A percentile compares a stretch with the other conserved stretches of the same genome.
Evolutionary conservation across 2,888 invertebrate species (phyloP).

Genomic region (Agelastica alni): DNA sequence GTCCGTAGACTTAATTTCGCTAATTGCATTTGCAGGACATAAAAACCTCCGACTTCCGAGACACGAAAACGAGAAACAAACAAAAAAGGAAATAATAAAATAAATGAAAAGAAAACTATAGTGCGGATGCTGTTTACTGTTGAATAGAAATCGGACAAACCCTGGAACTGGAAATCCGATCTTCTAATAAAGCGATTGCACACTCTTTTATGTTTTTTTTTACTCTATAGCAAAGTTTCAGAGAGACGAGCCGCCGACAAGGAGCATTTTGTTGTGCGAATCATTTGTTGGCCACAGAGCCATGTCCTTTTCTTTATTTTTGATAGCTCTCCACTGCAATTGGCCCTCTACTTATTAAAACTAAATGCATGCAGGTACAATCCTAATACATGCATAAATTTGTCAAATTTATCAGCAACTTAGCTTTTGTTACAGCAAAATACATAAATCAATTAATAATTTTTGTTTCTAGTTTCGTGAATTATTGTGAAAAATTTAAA

Average conservation of each 20-base stretch:
- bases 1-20: conserved; percentile 8
- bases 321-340: too few species aligned
- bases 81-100: conserved; percentile 8
- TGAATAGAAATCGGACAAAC: conserved; percentile 29
- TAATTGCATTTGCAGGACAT: conserved; percentile 4
- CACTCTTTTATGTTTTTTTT: conserved; percentile 34
- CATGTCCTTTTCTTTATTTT: too few species aligned
- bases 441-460: too few species aligned
- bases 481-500: too few species aligned
- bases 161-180: conserved; percentile 41
- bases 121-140: conserved; percentile 28
- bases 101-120: conserved; percentile 11
- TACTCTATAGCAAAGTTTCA: conserved; percentile 22
- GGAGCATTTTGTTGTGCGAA: conserved; percentile 26
- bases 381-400: too few species aligned
- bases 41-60: conserved; percentile 18
- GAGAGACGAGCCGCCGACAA: conserved; percentile 27
- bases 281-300: conserved; percentile 13
- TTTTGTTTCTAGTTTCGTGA: too few species aligned
- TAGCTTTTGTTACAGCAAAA: too few species aligned
- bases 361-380: too few species aligned
- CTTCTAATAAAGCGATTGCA: conserved; percentile 42
- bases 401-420: too few species aligned
- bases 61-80: conserved; percentile 12
- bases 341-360: too few species aligned